Conservation (phyloP, 2,888 invertebrate genomes). For the Scotopteryx bipunctaria region DNA sequence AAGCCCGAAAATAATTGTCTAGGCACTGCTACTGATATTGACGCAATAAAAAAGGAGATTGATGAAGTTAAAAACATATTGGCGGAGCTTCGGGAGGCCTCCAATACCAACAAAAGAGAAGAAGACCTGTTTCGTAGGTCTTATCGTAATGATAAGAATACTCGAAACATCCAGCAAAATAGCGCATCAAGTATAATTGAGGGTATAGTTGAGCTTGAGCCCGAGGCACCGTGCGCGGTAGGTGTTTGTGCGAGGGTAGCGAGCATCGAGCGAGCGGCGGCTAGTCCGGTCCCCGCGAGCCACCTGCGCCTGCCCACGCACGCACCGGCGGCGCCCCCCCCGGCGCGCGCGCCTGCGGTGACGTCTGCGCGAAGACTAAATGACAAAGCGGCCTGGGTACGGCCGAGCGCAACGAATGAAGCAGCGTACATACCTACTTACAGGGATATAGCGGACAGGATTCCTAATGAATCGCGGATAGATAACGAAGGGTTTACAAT, state of each 20-base stretch:
- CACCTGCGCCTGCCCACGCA: background rate
- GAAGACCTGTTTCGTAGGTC: constrained; percentile 1
- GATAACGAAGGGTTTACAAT: too few relatives aligned
- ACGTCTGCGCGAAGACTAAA: background rate
- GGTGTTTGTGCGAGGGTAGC: background rate
- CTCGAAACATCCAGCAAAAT: background rate
- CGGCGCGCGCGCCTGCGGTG: background rate
- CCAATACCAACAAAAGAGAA: background rate
- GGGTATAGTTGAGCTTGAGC: background rate
- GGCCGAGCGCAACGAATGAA: background rate
- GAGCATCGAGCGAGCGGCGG: background rate
- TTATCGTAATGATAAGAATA: constrained; percentile 36
- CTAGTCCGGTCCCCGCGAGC: background rate
- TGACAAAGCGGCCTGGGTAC: background rate
- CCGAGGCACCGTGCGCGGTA: background rate
- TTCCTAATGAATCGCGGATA: too few relatives aligned
- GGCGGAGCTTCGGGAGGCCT: background rate
- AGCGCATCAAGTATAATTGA: background rate
- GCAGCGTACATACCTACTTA: background rate
- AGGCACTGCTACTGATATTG: too few relatives aligned
- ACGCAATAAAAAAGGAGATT: background rate
- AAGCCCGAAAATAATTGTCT: background rate
- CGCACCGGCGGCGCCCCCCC: background rate
- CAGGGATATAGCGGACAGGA: background rate
- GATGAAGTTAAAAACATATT: background rate